Evolutionary conservation across 2,113 vertebrate species (phyloP).

Genomic region (Zeus faber): DNA sequence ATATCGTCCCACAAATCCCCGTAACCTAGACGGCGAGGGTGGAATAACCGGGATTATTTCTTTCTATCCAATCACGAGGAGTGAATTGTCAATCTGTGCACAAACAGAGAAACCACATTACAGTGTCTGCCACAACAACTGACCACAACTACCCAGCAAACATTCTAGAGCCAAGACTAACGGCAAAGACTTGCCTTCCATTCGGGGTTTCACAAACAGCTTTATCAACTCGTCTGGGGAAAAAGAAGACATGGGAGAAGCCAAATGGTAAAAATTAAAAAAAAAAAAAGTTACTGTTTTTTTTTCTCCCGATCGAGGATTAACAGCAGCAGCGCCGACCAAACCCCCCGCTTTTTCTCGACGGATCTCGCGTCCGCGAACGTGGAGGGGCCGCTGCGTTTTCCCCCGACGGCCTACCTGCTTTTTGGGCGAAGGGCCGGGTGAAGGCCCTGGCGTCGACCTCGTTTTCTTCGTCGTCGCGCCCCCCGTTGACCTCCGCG

Average conservation of each 20-base stretch:
- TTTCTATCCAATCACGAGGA: too few species aligned
- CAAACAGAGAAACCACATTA: background rate
- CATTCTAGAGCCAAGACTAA: slow-evolving; percentile 8
- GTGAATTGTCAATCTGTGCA: too few species aligned
- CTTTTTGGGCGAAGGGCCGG: slow-evolving; percentile 65
- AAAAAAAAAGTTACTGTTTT: too few species aligned
- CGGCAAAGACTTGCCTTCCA: slow-evolving; percentile 63
- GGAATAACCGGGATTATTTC: slow-evolving; percentile 17
- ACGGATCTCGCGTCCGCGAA: too few species aligned
- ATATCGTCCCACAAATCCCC: slow-evolving; percentile 79
- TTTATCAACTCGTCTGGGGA: slow-evolving; percentile 40
- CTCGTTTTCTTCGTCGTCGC: slow-evolving; percentile 77
- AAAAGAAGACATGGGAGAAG: slow-evolving; percentile 20
- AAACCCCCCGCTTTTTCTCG: too few species aligned
- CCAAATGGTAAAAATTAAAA: background rate
- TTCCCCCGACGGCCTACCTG: too few species aligned
- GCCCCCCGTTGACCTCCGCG: slow-evolving; percentile 78
- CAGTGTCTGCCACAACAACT: background rate
- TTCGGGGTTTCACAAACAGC: slow-evolving; percentile 28
- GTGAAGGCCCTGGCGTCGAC: slow-evolving; percentile 67
- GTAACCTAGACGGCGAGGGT: slow-evolving; percentile 73
- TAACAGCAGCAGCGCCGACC: too few species aligned
- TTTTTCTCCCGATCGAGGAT: too few species aligned
- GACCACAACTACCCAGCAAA: slow-evolving; percentile 11
- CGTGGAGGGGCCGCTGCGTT: too few species aligned